Conservation (phyloP, 2,113 vertebrate genomes). For the Tringa solitaria region DNA sequence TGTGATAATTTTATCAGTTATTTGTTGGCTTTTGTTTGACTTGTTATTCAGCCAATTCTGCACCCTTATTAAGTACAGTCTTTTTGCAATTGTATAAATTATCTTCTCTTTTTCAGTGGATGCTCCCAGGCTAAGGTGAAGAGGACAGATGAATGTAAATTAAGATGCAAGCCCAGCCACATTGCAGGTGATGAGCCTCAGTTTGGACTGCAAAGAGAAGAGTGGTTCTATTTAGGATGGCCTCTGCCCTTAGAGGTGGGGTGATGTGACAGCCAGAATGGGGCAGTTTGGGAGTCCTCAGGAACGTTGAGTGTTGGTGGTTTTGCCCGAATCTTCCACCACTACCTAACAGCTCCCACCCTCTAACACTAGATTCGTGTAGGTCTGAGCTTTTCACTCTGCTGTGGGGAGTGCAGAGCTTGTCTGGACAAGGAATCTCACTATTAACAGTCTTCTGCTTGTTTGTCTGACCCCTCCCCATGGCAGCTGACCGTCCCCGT, state of each 20-base stretch:
- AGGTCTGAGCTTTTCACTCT: neutral
- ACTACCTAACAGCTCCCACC: neutral
- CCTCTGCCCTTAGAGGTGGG: neutral
- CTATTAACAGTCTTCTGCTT: neutral
- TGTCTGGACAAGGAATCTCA: neutral
- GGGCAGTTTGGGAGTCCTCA: neutral
- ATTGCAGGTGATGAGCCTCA: neutral
- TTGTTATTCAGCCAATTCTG: neutral
- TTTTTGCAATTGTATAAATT: neutral
- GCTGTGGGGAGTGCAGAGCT: neutral
- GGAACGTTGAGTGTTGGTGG: accelerated
- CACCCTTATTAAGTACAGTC: neutral
- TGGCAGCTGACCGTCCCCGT: neutral
- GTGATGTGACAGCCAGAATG: neutral
- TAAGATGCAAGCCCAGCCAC: neutral
- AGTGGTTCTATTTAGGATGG: neutral
- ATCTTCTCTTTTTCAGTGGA: neutral
- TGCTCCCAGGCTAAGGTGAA: neutral
- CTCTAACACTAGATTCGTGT: neutral
- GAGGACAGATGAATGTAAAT: neutral
- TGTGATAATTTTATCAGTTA: neutral
- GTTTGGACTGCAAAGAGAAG: neutral
- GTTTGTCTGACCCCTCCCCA: neutral
- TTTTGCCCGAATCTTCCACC: neutral
- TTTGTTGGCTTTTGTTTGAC: neutral